Percentiles rank a stretch among this genome's conserved stretches.
Evolutionary conservation across 2,113 vertebrate genomes (phyloP).

Genomic region (Zosterops hypoxanthus): DNA sequence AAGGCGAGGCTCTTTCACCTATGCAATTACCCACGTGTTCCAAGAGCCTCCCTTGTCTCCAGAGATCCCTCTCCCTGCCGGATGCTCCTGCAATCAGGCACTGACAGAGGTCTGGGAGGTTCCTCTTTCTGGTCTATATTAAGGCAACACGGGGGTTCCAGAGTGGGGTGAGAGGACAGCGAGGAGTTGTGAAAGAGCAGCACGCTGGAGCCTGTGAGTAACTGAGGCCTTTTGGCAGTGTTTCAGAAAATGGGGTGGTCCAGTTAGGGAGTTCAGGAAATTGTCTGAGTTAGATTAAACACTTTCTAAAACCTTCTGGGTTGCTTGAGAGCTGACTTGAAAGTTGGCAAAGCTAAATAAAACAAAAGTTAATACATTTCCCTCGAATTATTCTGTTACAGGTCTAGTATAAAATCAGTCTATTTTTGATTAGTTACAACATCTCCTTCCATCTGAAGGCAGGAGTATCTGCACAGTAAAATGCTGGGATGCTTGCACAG

Average conservation of each 20-base stretch:
- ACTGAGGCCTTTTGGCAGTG: conserved; percentile 59
- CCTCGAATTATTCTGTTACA: conserved; percentile 60
- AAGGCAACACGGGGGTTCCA: not conserved
- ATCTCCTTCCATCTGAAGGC: not conserved
- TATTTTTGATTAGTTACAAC: conserved; percentile 16
- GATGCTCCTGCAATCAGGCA: not conserved
- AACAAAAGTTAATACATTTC: conserved; percentile 72
- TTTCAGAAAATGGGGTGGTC: conserved; percentile 76
- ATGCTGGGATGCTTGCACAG: not conserved
- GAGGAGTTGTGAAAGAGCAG: conserved; percentile 60
- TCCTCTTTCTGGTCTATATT: conserved; percentile 49
- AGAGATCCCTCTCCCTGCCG: too few species aligned
- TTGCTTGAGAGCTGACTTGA: conserved; percentile 69
- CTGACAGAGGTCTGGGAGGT: not conserved
- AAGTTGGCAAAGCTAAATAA: conserved; percentile 75
- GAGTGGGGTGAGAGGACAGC: conserved; percentile 19
- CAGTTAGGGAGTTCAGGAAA: conserved; percentile 77
- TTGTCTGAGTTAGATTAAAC: conserved; percentile 81
- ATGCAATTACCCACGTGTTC: too few species aligned
- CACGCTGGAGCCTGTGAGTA: not conserved
- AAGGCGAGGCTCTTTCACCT: too few species aligned
- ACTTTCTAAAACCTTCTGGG: conserved; percentile 76
- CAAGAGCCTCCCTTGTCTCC: too few species aligned
- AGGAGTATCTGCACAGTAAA: not conserved
- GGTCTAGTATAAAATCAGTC: conserved; percentile 32